Evolutionary conservation across 1,140 invertebrate species (phyloP).

Genomic region (Camponotus floridanus): DNA sequence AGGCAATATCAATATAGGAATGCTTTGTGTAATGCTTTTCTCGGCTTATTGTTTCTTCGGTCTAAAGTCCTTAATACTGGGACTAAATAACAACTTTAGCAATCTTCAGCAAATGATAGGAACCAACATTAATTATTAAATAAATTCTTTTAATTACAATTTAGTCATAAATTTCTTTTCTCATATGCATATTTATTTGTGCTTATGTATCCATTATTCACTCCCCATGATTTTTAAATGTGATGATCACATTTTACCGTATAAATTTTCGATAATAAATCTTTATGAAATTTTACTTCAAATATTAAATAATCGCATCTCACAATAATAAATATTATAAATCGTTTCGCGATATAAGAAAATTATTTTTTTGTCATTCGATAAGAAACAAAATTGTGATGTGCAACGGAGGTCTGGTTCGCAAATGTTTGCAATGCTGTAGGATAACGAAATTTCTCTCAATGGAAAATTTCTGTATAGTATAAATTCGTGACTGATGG

Average conservation of each 20-base stretch:
- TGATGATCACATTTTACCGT: not conserved
- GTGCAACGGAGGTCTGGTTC: not conserved
- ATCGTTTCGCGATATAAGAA: constrained; percentile 21
- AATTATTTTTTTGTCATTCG: constrained; percentile 28
- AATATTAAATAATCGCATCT: not conserved
- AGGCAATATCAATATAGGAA: too few species aligned
- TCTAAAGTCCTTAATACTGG: too few species aligned
- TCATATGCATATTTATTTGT: not conserved
- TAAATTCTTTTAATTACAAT: too few species aligned
- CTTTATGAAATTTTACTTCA: constrained; percentile 10
- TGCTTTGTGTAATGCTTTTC: too few species aligned
- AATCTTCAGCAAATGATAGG: not conserved
- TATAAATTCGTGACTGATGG: constrained; percentile 13
- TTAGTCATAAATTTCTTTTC: not conserved
- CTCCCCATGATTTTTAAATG: not conserved
- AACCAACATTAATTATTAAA: not conserved
- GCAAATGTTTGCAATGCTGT: constrained; percentile 30
- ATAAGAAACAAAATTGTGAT: constrained; percentile 13
- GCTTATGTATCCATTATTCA: not conserved
- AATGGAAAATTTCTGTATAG: constrained; percentile 24
- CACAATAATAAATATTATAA: not conserved
- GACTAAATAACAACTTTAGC: not conserved
- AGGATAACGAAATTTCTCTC: constrained; percentile 36
- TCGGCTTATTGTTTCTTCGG: too few species aligned
- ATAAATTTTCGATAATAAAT: constrained; percentile 2